phyloP scores from a whole-genome alignment of 2,113 vertebrate species.

The Toxotes jaculatrix region DNA sequence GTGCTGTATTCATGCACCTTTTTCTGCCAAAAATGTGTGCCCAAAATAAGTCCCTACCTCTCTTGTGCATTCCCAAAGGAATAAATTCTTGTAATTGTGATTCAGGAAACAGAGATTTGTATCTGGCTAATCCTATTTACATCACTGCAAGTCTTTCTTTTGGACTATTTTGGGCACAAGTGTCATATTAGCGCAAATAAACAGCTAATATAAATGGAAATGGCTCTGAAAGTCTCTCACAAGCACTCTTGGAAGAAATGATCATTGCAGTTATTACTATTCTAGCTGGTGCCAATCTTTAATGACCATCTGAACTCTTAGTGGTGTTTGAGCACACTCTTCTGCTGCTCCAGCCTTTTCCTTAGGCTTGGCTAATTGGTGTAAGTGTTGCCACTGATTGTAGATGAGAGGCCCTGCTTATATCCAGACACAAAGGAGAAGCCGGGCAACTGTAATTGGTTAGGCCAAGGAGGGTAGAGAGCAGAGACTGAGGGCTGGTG shows the following conservation, averaged over 20 bases:
- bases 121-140: slow-evolving; percentile 63
- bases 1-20: slow-evolving; percentile 37
- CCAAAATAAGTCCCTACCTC: slow-evolving; percentile 49
- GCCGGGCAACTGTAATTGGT: slow-evolving; percentile 45
- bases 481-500: slow-evolving; percentile 7
- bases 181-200: slow-evolving; percentile 62
- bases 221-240: slow-evolving; percentile 39
- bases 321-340: slow-evolving; percentile 49
- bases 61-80: slow-evolving; percentile 6
- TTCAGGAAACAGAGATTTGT: slow-evolving; percentile 65
- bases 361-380: slow-evolving; percentile 62
- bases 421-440: slow-evolving; percentile 56
- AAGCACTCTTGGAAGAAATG: slow-evolving; percentile 41
- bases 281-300: slow-evolving; percentile 44
- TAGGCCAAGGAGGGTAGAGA: slow-evolving; percentile 7
- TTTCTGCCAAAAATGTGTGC: slow-evolving; percentile 36
- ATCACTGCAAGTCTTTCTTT: slow-evolving; percentile 49
- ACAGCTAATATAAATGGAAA: slow-evolving; percentile 56
- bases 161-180: slow-evolving; percentile 48
- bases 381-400: slow-evolving; percentile 67
- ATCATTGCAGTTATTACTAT: slow-evolving; percentile 47
- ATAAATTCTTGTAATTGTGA: slow-evolving; percentile 60
- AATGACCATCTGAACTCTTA: slow-evolving; percentile 55
- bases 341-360: slow-evolving; percentile 49
- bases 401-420: slow-evolving; percentile 64